Evolutionary conservation across 2,113 vertebrate species (phyloP), one percentile per base, ranked within the genome.

Genomic region (Hippoglossus stenolepis): DNA sequence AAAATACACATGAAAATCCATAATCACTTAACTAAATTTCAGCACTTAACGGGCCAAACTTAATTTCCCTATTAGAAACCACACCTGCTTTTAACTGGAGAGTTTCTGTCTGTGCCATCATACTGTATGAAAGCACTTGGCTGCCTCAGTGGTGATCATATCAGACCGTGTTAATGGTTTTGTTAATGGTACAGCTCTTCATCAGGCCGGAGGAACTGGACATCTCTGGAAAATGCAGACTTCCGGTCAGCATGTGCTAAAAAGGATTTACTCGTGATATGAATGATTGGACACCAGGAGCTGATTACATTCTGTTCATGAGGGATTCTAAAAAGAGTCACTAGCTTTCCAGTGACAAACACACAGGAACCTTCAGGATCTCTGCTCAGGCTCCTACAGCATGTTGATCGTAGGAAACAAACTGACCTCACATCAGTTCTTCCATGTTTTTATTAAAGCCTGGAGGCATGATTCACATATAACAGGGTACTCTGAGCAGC

Each of bases 161-260:
- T 89, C 80, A 65, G 73, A 51, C 75, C 79, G 54, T 62, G 70
- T 59, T 81, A 79, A 81, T 81, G 75, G 53, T 65, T 77, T 18
- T 75, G 49, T 70, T 51, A 51, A 80, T 75, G 76, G 66, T 49
- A 72, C 28, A 64, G 61, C 21, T 59, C 28, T 38, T 71, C 49
- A 69, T 79, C 64, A 21, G 12, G 61, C 62, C 10, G 17, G 20
- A 66, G 47, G 51, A n/a, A 54, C 8, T n/a, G 18, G 51, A n/a
- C 51, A 54, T 45, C 43, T 45, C 49, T 14, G 49, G 49, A 51
- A 51, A 51, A 18, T 10, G 2, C 20, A 8, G 18, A 9, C 51
- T 9, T n/a, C 47, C 43, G 0, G 3, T n/a, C 6, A 66, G 59
- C 26, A 58, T 59, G 49, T 80, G 76, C 8, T 66, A 40, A 71